Evolutionary conservation across 2,113 vertebrate genomes (phyloP).

Genomic region (Hipposideros armiger): DNA sequence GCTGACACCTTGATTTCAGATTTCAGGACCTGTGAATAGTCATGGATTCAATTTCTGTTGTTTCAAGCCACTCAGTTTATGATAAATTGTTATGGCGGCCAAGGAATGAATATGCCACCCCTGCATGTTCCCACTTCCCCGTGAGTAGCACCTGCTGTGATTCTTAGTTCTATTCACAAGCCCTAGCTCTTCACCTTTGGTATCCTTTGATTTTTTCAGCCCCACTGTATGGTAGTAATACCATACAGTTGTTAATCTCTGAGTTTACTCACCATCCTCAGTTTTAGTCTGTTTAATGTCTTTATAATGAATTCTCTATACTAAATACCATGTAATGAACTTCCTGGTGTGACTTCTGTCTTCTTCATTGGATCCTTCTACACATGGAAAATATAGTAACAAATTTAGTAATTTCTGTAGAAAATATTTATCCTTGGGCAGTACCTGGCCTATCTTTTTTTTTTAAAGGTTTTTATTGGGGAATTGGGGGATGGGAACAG

Average conservation of each 20-base stretch:
- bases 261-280: background rate
- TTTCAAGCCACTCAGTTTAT: background rate
- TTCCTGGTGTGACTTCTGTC: background rate
- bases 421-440: slow-evolving; percentile 4
- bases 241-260: background rate
- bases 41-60: background rate
- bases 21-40: background rate
- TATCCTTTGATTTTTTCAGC: background rate
- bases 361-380: background rate
- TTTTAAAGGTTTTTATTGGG: too few relatives aligned
- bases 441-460: background rate
- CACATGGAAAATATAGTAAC: background rate
- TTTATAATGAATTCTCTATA: background rate
- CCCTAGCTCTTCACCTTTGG: background rate
- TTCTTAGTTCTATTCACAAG: background rate
- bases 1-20: background rate
- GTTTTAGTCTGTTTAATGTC: slow-evolving; percentile 10
- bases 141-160: background rate
- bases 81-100: background rate
- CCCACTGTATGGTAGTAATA: background rate
- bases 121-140: background rate
- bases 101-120: background rate
- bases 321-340: slow-evolving; percentile 32
- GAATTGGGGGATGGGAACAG: too few relatives aligned
- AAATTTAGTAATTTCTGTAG: background rate